These are phyloP conservation scores for Colletes latitarsis DNA, from an alignment of 1,140 invertebrate species.

Conservation along the genomic window DNA sequence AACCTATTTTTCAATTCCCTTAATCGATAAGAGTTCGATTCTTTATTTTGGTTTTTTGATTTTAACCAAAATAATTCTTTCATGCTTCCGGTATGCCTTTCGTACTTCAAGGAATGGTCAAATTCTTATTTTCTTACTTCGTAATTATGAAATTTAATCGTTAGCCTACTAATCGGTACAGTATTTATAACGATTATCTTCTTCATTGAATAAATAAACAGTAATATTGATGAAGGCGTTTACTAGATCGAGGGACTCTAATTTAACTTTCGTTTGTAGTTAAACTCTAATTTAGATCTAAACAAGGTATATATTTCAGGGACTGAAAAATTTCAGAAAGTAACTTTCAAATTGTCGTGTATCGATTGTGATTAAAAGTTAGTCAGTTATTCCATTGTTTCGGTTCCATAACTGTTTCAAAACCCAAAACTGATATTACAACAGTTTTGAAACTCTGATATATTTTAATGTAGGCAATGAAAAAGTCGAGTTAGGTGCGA, in stretches of 20 bases:
- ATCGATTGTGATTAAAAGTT: too few species aligned
- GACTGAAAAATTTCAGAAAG: too few species aligned
- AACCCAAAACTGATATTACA: too few species aligned
- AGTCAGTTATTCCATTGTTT: too few species aligned
- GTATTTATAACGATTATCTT: too few species aligned
- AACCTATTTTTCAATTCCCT: slow-evolving; percentile 54
- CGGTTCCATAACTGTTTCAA: too few species aligned
- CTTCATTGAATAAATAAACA: too few species aligned
- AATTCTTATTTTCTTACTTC: not conserved
- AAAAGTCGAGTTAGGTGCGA: slow-evolving; percentile 92
- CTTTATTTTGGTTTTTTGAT: not conserved
- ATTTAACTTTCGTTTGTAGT: not conserved
- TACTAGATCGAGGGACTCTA: not conserved
- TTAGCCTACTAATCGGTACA: too few species aligned
- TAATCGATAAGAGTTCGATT: slow-evolving; percentile 15
- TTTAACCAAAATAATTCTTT: not conserved
- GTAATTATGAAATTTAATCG: not conserved
- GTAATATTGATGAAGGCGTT: not conserved
- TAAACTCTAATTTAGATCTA: not conserved
- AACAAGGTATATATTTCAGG: not conserved
- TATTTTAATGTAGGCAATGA: slow-evolving; percentile 75
- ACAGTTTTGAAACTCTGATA: too few species aligned
- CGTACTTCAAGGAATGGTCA: too few species aligned
- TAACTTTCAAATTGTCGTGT: too few species aligned
- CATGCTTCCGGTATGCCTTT: too few species aligned